phyloP scores from a whole-genome alignment of 2,113 vertebrate genomes.

The Motacilla tschutschensis region DNA sequence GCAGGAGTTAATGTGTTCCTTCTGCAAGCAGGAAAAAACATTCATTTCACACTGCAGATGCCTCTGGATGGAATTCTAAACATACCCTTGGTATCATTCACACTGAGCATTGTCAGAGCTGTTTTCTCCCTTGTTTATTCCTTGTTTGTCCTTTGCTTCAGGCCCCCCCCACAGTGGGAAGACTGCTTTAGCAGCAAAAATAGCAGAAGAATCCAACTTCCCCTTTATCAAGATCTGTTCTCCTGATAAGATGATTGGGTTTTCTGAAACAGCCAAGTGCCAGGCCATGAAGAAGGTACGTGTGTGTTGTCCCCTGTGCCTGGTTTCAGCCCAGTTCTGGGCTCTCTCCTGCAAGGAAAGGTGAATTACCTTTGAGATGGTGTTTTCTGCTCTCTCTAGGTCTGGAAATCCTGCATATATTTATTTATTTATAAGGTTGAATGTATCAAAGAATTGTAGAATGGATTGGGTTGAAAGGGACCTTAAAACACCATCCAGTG shows the following conservation, averaged over 20 bases:
- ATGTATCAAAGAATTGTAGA: background rate
- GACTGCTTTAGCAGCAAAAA: slow-evolving; percentile 92
- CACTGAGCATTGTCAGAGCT: background rate
- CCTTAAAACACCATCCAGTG: fast-evolving
- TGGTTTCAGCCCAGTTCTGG: background rate
- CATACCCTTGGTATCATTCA: background rate
- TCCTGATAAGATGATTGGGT: slow-evolving; percentile 97
- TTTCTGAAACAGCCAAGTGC: slow-evolving; percentile 95
- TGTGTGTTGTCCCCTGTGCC: background rate
- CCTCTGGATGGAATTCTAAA: background rate
- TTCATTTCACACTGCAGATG: background rate
- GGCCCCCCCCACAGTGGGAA: slow-evolving; percentile 95
- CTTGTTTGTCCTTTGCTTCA: slow-evolving; percentile 45
- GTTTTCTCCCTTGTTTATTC: background rate
- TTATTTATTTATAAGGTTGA: background rate
- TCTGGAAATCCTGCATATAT: background rate
- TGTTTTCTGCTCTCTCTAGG: background rate
- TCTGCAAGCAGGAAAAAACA: background rate
- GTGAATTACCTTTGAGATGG: background rate
- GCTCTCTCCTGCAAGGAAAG: background rate
- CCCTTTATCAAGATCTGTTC: slow-evolving; percentile 99
- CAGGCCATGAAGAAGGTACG: slow-evolving; percentile 96
- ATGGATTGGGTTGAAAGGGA: background rate
- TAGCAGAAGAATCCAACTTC: slow-evolving; percentile 93
- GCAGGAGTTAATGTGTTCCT: background rate